A percentile compares a stretch with the other conserved stretches of the same genome.
Conservation (phyloP, 2,888 invertebrate genomes). For the Torymus texanus region DNA sequence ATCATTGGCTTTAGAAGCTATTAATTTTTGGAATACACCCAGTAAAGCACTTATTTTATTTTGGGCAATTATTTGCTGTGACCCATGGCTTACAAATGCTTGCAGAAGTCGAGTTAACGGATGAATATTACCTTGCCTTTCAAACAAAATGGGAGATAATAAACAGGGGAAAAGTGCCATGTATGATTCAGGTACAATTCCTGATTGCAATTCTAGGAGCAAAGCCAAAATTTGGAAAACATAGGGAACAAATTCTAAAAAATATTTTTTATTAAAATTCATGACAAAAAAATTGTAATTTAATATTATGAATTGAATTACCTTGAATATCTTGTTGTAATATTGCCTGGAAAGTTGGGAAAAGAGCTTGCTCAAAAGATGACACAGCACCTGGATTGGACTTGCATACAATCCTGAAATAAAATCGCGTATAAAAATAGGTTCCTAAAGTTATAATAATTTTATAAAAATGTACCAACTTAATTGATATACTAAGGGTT, state of each 20-base stretch:
- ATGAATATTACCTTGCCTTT: slow-evolving; percentile 93
- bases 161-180: slow-evolving; percentile 93
- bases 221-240: slow-evolving; percentile 98
- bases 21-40: slow-evolving; percentile 97
- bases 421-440: slow-evolving; percentile 28
- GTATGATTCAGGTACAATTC: slow-evolving; percentile 87
- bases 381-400: slow-evolving; percentile 86
- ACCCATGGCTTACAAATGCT: slow-evolving; percentile 87
- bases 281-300: background rate
- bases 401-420: slow-evolving; percentile 87
- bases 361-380: slow-evolving; percentile 93
- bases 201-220: slow-evolving; percentile 85
- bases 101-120: slow-evolving; percentile 94
- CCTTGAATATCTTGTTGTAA: slow-evolving; percentile 95
- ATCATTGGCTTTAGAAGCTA: slow-evolving; percentile 95
- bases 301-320: slow-evolving; percentile 66
- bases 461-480: slow-evolving; percentile 77
- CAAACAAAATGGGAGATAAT: slow-evolving; percentile 93
- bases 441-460: slow-evolving; percentile 8
- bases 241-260: slow-evolving; percentile 96
- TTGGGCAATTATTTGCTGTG: slow-evolving; percentile 81
- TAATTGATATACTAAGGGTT: slow-evolving; percentile 91
- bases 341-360: slow-evolving; percentile 96
- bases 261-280: slow-evolving; percentile 32
- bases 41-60: slow-evolving; percentile 88